Conservation (phyloP, 1,140 invertebrate species). For the Zaprionus ornatus region DNA sequence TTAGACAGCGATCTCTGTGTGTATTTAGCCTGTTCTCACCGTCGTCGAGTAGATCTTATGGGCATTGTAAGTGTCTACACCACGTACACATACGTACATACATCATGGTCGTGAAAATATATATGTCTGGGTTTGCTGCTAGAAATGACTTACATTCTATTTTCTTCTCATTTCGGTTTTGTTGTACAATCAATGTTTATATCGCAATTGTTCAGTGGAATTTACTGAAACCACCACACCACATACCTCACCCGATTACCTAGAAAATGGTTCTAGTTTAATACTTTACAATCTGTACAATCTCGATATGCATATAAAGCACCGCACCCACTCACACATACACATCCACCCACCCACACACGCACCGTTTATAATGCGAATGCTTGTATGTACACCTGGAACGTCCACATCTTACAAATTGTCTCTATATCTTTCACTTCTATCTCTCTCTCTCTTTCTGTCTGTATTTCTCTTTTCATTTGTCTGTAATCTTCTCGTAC, state of each 20-base stretch:
- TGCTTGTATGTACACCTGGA: constrained; percentile 45
- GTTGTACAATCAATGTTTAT: constrained; percentile 29
- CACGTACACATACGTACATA: background rate
- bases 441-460: constrained; percentile 12
- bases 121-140: constrained; percentile 52
- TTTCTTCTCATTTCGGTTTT: constrained; percentile 18
- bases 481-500: constrained; percentile 30
- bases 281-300: constrained; percentile 26
- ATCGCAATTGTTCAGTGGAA: constrained; percentile 54
- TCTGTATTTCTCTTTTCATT: constrained; percentile 26
- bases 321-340: constrained; percentile 17
- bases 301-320: constrained; percentile 14
- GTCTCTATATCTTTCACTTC: background rate
- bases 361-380: constrained; percentile 44
- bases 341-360: constrained; percentile 13
- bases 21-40: constrained; percentile 41
- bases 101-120: constrained; percentile 23
- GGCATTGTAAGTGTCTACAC: constrained; percentile 34
- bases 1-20: constrained; percentile 24
- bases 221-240: constrained; percentile 37
- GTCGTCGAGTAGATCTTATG: constrained; percentile 21
- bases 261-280: constrained; percentile 31
- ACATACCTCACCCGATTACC: constrained; percentile 21
- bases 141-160: background rate
- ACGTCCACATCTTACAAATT: constrained; percentile 23